Base-by-base conservation (phyloP, 2,888 invertebrate genomes). In the Pecten maximus region DNA sequence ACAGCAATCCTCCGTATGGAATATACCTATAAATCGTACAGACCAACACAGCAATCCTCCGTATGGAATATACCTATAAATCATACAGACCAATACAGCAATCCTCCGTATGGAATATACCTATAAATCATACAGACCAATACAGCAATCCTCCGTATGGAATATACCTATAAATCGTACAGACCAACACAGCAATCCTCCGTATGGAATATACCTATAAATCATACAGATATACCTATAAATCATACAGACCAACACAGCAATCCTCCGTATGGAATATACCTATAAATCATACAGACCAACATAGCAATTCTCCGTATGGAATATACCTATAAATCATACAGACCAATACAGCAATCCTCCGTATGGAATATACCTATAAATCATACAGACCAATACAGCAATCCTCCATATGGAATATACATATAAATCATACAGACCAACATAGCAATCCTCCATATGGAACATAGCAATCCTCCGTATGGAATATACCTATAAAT, bases 381-480 rank as follows among this genome's bases (percentile, higher is more conserved):
- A n/a, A n/a, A n/a, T n/a, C n/a, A n/a, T n/a, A n/a, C n/a, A n/a
- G n/a, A n/a, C n/a, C n/a, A n/a, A 99, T 99, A 96, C 99, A 99
- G 97, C 99, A 99, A 97, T 99, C 99, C 94, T 98, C 98, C 92
- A 98, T 98, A 97, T 99, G 98, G 97, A 99, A 99, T 94, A 98
- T 98, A 40, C 98, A 98, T 97, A 95, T 40, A 94, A n/a, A 92
- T 35, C 4, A 88, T 35, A 10, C 74, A 74, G 19, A 8, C 0
- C 48, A 48, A 54, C 0, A 54, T 23, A 2, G n/a, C 0, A 54
- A 54, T 23, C 54, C 3, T 48, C 48, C 12, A 19, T 48, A 48
- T 40, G 40, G 44, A n/a, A 99, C 99, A 96, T 99, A 99, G 97
- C 99, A 99, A 97, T 99, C 99, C 94, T 98, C 98, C 92, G 98